Evolutionary conservation across 1,140 invertebrate genomes (phyloP).

Genomic region (Luehdorfia chinensis): DNA sequence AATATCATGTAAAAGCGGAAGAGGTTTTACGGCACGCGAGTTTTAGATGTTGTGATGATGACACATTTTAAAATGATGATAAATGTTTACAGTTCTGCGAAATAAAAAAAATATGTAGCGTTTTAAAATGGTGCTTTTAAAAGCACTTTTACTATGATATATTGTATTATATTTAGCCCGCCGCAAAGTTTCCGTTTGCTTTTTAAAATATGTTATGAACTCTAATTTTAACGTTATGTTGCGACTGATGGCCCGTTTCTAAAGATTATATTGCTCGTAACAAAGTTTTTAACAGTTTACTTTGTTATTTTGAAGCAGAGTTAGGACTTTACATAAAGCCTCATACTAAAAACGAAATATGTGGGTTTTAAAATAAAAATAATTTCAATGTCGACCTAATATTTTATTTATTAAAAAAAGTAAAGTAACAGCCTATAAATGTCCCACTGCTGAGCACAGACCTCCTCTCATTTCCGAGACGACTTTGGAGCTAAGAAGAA

Average conservation of each 20-base stretch:
- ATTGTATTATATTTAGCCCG: slow-evolving; percentile 15
- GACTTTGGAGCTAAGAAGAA: no score
- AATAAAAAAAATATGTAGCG: slow-evolving; percentile 12
- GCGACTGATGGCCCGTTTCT: neutral
- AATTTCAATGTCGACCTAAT: no score
- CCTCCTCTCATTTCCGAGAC: no score
- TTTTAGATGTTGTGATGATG: slow-evolving; percentile 12
- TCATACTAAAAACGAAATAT: no score
- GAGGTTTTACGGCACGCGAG: slow-evolving; percentile 15
- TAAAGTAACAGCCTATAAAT: no score
- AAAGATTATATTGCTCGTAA: neutral
- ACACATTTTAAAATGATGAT: slow-evolving; percentile 17
- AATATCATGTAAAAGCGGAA: slow-evolving; percentile 14
- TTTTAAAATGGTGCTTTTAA: slow-evolving; percentile 9
- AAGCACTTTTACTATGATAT: slow-evolving; percentile 8
- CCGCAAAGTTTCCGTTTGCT: neutral
- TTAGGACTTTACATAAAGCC: no score
- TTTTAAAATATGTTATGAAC: slow-evolving; percentile 2
- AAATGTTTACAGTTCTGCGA: slow-evolving; percentile 10
- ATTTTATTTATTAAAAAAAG: no score
- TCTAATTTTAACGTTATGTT: slow-evolving; percentile 2
- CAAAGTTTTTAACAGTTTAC: no score
- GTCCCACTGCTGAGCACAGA: no score
- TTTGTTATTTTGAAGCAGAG: no score
- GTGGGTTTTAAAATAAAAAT: no score